Conservation (phyloP, 1,140 invertebrate genomes). For the Aphidius ervi region DNA sequence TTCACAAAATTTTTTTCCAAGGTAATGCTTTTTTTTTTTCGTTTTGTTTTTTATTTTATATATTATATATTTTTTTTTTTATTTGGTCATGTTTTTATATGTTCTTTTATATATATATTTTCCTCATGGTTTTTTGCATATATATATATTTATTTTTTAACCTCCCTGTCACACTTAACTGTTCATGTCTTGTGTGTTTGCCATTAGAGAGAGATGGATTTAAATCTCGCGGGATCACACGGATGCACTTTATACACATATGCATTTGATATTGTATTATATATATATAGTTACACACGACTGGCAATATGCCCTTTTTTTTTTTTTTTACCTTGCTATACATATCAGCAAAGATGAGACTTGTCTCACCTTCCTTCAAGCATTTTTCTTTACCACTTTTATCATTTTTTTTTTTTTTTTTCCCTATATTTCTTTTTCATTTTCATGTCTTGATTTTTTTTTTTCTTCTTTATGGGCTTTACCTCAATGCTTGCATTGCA, state of each 20-base stretch:
- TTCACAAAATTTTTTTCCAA: neutral
- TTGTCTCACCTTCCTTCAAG: too few relatives aligned
- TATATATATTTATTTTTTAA: neutral
- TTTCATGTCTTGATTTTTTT: neutral
- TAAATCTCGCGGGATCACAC: constrained; percentile 1
- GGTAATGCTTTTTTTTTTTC: neutral
- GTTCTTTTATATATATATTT: neutral
- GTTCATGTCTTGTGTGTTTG: neutral
- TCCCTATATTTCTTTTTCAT: neutral
- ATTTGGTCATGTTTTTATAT: neutral
- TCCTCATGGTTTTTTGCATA: neutral
- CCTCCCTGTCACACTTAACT: neutral
- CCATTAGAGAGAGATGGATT: neutral
- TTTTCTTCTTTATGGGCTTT: neutral
- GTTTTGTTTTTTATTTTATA: neutral
- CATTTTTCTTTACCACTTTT: neutral
- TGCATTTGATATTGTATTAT: too few relatives aligned
- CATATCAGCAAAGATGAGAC: too few relatives aligned
- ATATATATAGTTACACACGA: too few relatives aligned
- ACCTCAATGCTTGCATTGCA: constrained; percentile 6
- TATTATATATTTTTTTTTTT: neutral
- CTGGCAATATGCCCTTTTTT: too few relatives aligned
- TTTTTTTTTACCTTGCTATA: too few relatives aligned
- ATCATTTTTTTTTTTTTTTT: neutral
- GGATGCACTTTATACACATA: neutral